Base-by-base conservation (phyloP, 2,888 invertebrate genomes). In the Euclidia mi region DNA sequence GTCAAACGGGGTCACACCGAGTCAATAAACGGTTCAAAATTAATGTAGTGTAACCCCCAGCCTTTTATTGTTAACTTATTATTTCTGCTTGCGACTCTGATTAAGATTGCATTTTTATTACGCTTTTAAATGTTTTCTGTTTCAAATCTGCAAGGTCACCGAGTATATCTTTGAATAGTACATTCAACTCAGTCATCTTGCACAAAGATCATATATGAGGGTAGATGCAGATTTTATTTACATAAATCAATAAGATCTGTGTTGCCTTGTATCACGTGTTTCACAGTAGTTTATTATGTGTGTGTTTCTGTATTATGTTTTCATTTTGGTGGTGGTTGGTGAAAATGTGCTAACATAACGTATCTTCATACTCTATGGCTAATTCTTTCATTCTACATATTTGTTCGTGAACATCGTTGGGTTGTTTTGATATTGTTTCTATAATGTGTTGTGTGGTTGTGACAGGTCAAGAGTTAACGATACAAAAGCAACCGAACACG, bases 401-500 rank as follows among this genome's bases (percentile, higher is more conserved):
- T 76, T 70, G 66, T 72, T 60, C 52, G 65, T 73, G 45, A 55
- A 48, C 45, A 25, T 43, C 40, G 47, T 49, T 40, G 56, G 34
- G 63, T 47, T 66, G 40, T 53, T 10, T 12, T 28, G 43, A 15
- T 55, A 6, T n/a, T n/a, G 40, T 11, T 29, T 59, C 28, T 12
- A 42, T 37, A 31, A 52, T 59, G 14, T 47, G 62, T 53, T 71
- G 38, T 80, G 57, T 71, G 43, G 46, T 42, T 55, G 46, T 57
- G 47, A 71, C 64, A 95, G 95, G 98, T 65, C 98, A 99, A 95
- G 99, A 99, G 94, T 94, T 99, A 84, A 98, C 98, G 76, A 99
- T 99, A 93, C 98, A 98, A 87, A 98, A 98, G 90, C 98, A 99
- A 92, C 98, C 98, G 43, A 99, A 99, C 87, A 98, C 98, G 34